phyloP scores from a whole-genome alignment of 2,113 vertebrate species.

The Acrocephalus kingi region DNA sequence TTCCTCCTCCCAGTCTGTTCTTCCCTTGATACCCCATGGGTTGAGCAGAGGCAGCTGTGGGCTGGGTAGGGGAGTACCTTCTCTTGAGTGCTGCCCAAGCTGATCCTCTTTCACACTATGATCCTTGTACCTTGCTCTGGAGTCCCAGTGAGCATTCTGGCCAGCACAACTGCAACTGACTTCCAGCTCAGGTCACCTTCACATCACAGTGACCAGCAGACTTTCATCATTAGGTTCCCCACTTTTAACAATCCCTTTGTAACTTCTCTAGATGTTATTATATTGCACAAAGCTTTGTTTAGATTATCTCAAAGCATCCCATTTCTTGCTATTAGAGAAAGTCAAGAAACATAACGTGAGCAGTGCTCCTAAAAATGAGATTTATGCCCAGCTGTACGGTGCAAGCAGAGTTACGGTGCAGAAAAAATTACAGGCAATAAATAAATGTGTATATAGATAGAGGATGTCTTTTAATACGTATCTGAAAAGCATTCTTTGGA shows the following conservation, averaged over 20 bases:
- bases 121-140: neutral
- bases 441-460: conserved; percentile 8
- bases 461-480: neutral
- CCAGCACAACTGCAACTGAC: neutral
- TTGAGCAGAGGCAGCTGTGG: neutral
- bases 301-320: neutral
- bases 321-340: conserved; percentile 24
- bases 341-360: conserved; percentile 32
- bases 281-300: neutral
- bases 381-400: conserved; percentile 27
- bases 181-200: neutral
- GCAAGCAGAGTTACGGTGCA: conserved; percentile 29
- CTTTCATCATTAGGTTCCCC: neutral
- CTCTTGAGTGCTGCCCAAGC: neutral
- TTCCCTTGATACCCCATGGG: fast-evolving
- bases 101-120: neutral
- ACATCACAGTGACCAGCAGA: neutral
- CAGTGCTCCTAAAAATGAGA: conserved; percentile 46
- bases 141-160: neutral
- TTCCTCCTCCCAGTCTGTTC: neutral
- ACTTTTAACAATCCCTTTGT: neutral
- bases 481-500: conserved; percentile 41
- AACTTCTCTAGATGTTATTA: neutral
- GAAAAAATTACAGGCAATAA: conserved; percentile 53
- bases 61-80: neutral